phyloP scores from a whole-genome alignment of 2,888 invertebrate species.

The Athripsodes cinereus region DNA sequence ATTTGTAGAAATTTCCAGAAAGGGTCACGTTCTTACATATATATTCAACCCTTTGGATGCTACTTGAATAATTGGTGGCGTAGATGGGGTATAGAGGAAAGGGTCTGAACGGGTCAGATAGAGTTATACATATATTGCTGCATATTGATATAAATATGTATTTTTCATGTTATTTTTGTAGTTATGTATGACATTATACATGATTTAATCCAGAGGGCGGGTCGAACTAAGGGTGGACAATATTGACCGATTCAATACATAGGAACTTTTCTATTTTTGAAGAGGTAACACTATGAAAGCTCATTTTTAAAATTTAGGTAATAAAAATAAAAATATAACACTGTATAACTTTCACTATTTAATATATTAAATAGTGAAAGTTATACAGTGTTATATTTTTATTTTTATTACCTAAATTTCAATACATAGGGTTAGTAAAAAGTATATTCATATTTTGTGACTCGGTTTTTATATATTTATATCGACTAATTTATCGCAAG shows the following conservation, averaged over 20 bases:
- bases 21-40: slow-evolving; percentile 13
- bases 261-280: no score
- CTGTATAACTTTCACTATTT: no score
- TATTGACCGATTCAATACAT: neutral
- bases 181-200: neutral
- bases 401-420: no score
- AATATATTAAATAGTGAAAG: no score
- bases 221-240: slow-evolving; percentile 8
- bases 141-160: neutral
- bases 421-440: no score
- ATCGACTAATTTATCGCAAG: no score
- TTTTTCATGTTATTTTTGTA: neutral
- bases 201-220: slow-evolving; percentile 11
- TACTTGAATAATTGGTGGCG: slow-evolving; percentile 54
- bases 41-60: slow-evolving; percentile 29
- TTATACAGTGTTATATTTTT: no score
- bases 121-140: neutral
- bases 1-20: neutral
- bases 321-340: no score
- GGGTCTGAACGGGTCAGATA: neutral
- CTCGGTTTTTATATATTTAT: no score
- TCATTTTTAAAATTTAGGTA: no score
- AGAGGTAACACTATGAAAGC: no score
- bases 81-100: slow-evolving; percentile 36
- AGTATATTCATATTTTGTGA: no score